phyloP scores from a whole-genome alignment of 1,140 invertebrate genomes.

The Lasioglossum baleicum region DNA sequence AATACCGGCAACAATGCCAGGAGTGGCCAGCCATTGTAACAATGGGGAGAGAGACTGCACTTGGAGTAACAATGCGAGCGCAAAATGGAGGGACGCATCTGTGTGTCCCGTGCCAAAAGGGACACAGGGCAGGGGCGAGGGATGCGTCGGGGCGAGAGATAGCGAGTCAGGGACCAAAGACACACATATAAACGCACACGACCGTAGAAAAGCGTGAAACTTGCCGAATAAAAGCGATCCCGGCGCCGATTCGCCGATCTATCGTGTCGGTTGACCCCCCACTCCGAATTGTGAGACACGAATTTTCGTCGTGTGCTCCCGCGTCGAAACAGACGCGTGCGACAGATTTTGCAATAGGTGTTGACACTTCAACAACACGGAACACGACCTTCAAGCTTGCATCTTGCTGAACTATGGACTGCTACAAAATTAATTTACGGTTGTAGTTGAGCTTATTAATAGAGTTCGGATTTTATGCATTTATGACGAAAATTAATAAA shows the following conservation, averaged over 20 bases:
- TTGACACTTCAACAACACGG: no score
- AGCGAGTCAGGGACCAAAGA: background rate
- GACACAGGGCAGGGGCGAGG: background rate
- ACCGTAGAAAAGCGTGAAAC: constrained; percentile 34
- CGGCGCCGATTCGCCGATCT: background rate
- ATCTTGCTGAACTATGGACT: no score
- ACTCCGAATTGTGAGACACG: no score
- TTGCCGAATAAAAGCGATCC: background rate
- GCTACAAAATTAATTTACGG: no score
- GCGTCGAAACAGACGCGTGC: no score
- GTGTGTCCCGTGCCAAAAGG: constrained; percentile 63
- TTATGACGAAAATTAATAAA: no score
- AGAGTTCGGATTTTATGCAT: no score
- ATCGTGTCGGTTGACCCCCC: no score
- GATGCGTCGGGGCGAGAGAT: constrained; percentile 32
- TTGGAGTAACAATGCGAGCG: constrained; percentile 77
- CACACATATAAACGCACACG: background rate
- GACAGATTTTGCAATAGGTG: no score
- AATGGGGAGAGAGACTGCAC: constrained; percentile 67
- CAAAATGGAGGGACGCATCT: constrained; percentile 79
- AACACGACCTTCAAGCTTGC: no score
- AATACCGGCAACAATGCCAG: constrained; percentile 69
- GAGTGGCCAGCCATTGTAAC: constrained; percentile 65
- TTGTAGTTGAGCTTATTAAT: no score
- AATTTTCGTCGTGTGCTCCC: no score